These are phyloP conservation scores for Philereme transversata DNA, from an alignment of 2,888 invertebrate species.

Conservation along the genomic window DNA sequence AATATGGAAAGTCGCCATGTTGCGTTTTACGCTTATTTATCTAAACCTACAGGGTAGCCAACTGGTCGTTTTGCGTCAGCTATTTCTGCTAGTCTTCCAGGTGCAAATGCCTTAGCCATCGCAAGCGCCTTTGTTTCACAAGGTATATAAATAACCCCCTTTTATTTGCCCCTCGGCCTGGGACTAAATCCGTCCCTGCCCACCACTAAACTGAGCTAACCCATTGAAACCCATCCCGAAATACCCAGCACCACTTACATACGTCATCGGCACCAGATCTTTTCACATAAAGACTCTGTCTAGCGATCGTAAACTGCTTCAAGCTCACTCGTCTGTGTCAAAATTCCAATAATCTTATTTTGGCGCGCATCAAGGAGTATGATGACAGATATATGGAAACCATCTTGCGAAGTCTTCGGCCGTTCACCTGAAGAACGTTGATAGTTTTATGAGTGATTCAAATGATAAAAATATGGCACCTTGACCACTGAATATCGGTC, in stretches of 20 bases:
- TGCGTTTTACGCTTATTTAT: too few relatives aligned
- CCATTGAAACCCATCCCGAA: conserved; percentile 54
- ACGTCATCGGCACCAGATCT: conserved; percentile 69
- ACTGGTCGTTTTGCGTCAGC: too few relatives aligned
- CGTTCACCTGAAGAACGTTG: conserved; percentile 79
- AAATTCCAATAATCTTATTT: conserved; percentile 83
- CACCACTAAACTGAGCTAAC: conserved; percentile 30
- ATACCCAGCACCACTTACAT: conserved; percentile 67
- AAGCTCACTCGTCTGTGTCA: conserved; percentile 71
- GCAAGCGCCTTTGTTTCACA: too few relatives aligned
- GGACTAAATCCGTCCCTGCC: conserved; percentile 8
- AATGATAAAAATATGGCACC: conserved; percentile 73
- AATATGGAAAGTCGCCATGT: too few relatives aligned
- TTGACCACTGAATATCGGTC: conserved; percentile 67
- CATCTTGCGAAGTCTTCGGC: conserved; percentile 73
- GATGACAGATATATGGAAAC: conserved; percentile 79
- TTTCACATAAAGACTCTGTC: conserved; percentile 48
- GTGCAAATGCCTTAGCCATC: too few relatives aligned
- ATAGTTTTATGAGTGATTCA: conserved; percentile 73
- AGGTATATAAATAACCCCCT: not conserved
- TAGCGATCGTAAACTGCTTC: conserved; percentile 68
- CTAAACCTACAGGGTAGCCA: too few relatives aligned
- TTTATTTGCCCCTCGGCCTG: not conserved
- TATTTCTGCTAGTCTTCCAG: too few relatives aligned
- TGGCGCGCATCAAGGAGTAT: conserved; percentile 80